Evolutionary conservation across 2,888 invertebrate species (phyloP), one percentile per base, ranked within the genome.

Genomic region (Ernsta delagoae): DNA sequence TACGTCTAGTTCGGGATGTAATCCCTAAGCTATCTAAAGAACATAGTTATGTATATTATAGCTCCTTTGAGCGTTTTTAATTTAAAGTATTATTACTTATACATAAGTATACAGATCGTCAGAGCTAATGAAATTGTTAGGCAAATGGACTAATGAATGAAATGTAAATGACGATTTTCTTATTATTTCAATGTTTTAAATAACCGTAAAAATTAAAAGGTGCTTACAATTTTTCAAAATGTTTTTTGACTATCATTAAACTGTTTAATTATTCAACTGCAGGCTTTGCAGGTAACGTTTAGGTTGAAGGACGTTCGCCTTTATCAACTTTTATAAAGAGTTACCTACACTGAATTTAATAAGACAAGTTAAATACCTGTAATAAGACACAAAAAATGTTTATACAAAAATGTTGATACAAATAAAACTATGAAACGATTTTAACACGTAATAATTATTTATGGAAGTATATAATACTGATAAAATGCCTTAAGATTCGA

Each of bases 1-100:
- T 88, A 87, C 84, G 74, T 60, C 86, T 88, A 87, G 71, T 68
- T 74, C 34, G 82, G 89, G 87, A 88, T 85, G 73, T 75, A 16
- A 84, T 88, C 89, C 88, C 86, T 59, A 80, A 79, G 80, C 83
- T 86, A 81, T 77, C 81, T 78, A 78, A 81, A 78, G 77, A 76
- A 76, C 72, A 73, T 76, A 53, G 24, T 24, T 53, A 53, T 53
- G 12, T 75, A 75, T 74, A 74, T 74, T 78, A 70, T 57, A 69
- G 77, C 77, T 77, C 77, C 5, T 75, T 75, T 77, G 77, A 77
- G 77, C 76, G 74, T 57, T 68, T 62, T 64, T 24, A 56, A 63
- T 43, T 16, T 16, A 16, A 16, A 16, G 16, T 16, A 16, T 16
- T 1, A 16, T 16, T 16, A 16, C 16, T 16, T 48, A 48, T 57